These are phyloP conservation scores for Sarcophaga bullata DNA, from an alignment of 1,140 invertebrate species.

Conservation along the genomic window DNA sequence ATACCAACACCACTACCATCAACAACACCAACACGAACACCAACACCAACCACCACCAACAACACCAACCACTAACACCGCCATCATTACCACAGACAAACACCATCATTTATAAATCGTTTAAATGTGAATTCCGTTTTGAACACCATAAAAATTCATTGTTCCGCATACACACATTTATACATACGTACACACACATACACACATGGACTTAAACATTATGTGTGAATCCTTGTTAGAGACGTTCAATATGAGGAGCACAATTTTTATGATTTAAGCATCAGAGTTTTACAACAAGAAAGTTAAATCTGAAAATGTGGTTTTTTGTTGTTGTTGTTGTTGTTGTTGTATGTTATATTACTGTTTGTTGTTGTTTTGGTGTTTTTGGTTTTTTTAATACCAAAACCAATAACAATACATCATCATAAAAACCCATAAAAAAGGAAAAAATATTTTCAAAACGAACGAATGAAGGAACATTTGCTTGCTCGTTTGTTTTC, in stretches of 20 bases:
- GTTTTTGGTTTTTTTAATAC: background rate
- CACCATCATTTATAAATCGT: background rate
- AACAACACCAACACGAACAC: too few relatives aligned
- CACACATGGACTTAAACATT: background rate
- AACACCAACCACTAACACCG: too few relatives aligned
- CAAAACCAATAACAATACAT: slow-evolving; percentile 11
- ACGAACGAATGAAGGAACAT: background rate
- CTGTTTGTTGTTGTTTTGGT: too few relatives aligned
- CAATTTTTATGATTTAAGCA: slow-evolving; percentile 19
- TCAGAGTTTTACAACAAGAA: background rate
- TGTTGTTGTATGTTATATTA: too few relatives aligned
- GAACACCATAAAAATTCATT: background rate
- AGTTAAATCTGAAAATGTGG: background rate
- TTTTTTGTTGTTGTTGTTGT: background rate
- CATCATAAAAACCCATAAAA: background rate
- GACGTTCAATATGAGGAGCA: background rate
- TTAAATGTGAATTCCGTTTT: background rate
- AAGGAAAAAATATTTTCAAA: too few relatives aligned
- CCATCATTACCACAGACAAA: background rate
- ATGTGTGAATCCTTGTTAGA: background rate
- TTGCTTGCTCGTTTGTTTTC: background rate
- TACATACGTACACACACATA: background rate
- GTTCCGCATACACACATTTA: background rate
- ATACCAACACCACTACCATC: background rate
- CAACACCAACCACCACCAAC: too few relatives aligned